Evolutionary conservation across 2,113 vertebrate genomes (phyloP).

Genomic region (Cyanoliseus patagonus): DNA sequence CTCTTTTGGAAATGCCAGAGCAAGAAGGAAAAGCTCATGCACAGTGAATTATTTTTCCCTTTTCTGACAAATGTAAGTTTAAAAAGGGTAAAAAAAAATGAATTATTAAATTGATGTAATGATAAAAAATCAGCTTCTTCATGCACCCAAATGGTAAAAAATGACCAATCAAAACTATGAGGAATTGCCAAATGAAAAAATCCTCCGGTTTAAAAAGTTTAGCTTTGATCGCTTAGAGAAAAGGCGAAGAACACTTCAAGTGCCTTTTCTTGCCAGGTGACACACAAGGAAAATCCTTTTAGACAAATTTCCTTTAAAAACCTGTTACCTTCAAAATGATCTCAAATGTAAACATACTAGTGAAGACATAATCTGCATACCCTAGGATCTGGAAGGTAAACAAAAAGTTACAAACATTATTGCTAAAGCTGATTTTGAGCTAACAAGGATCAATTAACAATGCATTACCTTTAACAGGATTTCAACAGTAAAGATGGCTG

Average conservation of each 20-base stretch:
- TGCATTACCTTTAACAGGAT: slow-evolving; percentile 98
- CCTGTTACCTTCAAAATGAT: slow-evolving; percentile 98
- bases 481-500: slow-evolving; percentile 99
- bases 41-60: slow-evolving; percentile 46
- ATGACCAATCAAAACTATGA: slow-evolving; percentile 78
- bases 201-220: slow-evolving; percentile 53
- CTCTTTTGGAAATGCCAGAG: slow-evolving; percentile 59
- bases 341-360: slow-evolving; percentile 99
- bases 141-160: slow-evolving; percentile 73
- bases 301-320: slow-evolving; percentile 79
- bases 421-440: slow-evolving; percentile 75
- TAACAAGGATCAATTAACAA: slow-evolving; percentile 71
- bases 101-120: slow-evolving; percentile 48
- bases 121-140: slow-evolving; percentile 65
- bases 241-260: slow-evolving; percentile 82
- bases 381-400: slow-evolving; percentile 98
- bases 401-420: slow-evolving; percentile 88
- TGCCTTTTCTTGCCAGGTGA: slow-evolving; percentile 85
- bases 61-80: slow-evolving; percentile 53
- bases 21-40: slow-evolving; percentile 71
- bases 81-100: slow-evolving; percentile 64
- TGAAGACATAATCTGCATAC: slow-evolving; percentile 99
- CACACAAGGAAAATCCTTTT: slow-evolving; percentile 87
- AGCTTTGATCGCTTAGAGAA: slow-evolving; percentile 74
- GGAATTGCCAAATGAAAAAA: slow-evolving; percentile 72